A percentile compares a stretch with the other conserved stretches of the same genome.
Evolutionary conservation across 2,888 invertebrate genomes (phyloP).

Genomic region (Acrocyrtus sp.): DNA sequence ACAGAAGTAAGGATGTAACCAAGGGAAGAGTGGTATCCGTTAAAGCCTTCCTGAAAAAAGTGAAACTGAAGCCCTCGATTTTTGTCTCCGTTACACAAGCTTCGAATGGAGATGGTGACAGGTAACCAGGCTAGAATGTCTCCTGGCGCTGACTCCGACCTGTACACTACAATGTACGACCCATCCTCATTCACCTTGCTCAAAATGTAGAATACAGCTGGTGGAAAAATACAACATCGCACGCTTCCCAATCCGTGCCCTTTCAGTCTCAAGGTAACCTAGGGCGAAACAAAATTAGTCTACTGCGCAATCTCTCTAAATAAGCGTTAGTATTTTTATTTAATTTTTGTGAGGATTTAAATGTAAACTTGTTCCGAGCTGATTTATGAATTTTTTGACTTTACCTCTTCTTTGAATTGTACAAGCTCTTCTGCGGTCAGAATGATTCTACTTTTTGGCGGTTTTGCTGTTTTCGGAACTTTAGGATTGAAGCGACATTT

Average conservation of each 20-base stretch:
- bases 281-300: no score
- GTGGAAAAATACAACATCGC: conserved; percentile 53
- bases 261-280: conserved; percentile 55
- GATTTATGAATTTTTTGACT: no score
- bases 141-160: conserved; percentile 63
- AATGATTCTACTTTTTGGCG: conserved; percentile 51
- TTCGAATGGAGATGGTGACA: conserved; percentile 67
- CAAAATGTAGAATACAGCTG: conserved; percentile 51
- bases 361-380: no score
- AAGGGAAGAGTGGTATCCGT: conserved; percentile 63
- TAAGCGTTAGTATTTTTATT: no score
- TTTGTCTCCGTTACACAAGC: conserved; percentile 68
- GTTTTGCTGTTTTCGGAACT: conserved; percentile 46
- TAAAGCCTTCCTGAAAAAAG: conserved; percentile 66
- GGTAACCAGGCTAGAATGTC: conserved; percentile 68
- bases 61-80: conserved; percentile 68
- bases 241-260: conserved; percentile 51
- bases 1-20: conserved; percentile 62
- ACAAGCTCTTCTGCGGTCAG: conserved; percentile 54
- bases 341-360: no score
- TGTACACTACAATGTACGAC: conserved; percentile 51
- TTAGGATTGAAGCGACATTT: conserved; percentile 54
- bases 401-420: conserved; percentile 58
- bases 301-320: no score
- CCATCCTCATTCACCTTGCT: conserved; percentile 50